Percentiles rank a stretch among this genome's conserved stretches.
Evolutionary conservation across 2,113 vertebrate species (phyloP).

Genomic region (Triplophysa rosa): DNA sequence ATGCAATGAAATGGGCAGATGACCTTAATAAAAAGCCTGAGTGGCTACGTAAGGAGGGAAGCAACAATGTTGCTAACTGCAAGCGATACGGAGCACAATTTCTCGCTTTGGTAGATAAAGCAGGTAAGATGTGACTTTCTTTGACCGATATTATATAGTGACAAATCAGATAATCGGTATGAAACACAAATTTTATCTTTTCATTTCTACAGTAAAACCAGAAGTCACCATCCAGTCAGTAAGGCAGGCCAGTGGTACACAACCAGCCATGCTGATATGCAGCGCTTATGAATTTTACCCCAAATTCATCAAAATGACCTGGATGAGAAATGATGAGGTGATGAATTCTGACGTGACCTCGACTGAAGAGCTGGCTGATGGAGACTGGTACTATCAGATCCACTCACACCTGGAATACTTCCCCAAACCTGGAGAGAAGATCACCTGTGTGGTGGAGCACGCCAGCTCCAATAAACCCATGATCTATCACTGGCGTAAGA

Average conservation of each 20-base stretch:
- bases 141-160: background rate
- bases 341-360: slow-evolving; percentile 33
- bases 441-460: slow-evolving; percentile 54
- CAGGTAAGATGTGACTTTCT: slow-evolving; percentile 33
- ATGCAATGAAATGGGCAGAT: slow-evolving; percentile 28
- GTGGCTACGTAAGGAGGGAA: background rate
- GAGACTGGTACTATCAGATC: slow-evolving; percentile 55
- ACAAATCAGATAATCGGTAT: background rate
- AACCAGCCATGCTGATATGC: slow-evolving; percentile 44
- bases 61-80: background rate
- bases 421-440: slow-evolving; percentile 51
- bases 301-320: slow-evolving; percentile 46
- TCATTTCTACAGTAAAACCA: slow-evolving; percentile 30
- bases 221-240: background rate
- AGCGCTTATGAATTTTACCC: slow-evolving; percentile 57
- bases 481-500: slow-evolving; percentile 46
- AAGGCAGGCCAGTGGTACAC: background rate
- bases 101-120: background rate
- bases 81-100: background rate
- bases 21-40: background rate
- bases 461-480: slow-evolving; percentile 26
- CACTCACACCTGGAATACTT: slow-evolving; percentile 55
- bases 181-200: background rate
- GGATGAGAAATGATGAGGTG: slow-evolving; percentile 42
- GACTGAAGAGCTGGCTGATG: slow-evolving; percentile 50